phyloP scores from a whole-genome alignment of 2,797 vertebrate genomes.

The Coilia nasus region DNA sequence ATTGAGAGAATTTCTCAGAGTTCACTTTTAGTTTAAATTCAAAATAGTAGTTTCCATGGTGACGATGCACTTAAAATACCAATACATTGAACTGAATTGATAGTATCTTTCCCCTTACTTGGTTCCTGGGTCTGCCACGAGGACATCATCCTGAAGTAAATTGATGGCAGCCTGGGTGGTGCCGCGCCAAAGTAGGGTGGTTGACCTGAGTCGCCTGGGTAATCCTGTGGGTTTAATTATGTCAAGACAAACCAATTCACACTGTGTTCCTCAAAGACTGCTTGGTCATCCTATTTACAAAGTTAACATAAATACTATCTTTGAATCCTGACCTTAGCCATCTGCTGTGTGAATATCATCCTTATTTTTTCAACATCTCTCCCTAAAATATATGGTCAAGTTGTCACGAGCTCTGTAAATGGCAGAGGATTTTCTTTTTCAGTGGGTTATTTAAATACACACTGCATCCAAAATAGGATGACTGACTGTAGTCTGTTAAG shows the following conservation, averaged over 20 bases:
- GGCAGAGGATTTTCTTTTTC: background rate
- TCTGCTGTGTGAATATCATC: background rate
- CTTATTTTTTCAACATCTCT: background rate
- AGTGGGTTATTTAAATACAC: background rate
- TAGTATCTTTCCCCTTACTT: conserved; percentile 70
- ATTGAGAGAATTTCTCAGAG: too few species aligned
- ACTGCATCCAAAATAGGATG: background rate
- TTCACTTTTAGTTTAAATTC: too few species aligned
- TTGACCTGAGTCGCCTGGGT: conserved; percentile 85
- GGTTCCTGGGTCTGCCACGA: conserved; percentile 91
- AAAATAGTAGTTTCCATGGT: too few species aligned
- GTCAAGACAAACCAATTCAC: background rate
- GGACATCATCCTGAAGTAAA: conserved; percentile 85
- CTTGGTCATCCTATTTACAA: background rate
- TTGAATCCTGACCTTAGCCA: background rate
- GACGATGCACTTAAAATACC: too few species aligned
- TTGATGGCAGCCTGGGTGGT: conserved; percentile 79
- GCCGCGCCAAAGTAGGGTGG: conserved; percentile 87
- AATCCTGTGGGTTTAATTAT: conserved; percentile 73
- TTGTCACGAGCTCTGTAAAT: background rate
- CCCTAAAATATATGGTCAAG: background rate
- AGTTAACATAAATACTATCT: background rate
- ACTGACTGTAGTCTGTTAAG: conserved; percentile 22
- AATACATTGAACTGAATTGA: background rate
- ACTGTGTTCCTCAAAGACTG: background rate